phyloP scores from a whole-genome alignment of 1,140 invertebrate genomes.

The Oryctes rhinoceros region DNA sequence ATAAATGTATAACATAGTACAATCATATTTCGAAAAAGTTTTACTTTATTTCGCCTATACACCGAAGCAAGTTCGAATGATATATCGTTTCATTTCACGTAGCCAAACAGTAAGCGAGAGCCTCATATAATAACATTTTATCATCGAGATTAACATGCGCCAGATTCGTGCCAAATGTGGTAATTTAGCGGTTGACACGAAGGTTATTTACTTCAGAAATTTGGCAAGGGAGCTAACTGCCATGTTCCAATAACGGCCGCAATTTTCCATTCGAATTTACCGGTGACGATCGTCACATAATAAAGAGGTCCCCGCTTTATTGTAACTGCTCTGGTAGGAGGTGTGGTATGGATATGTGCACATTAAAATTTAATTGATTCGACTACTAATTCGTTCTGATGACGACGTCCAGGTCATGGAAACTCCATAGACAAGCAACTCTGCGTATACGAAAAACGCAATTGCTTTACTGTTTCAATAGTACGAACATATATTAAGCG shows the following conservation, averaged over 20 bases:
- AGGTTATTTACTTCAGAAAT: conserved; percentile 25
- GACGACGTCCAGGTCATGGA: background rate
- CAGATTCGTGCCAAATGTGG: conserved; percentile 27
- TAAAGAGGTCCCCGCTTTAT: background rate
- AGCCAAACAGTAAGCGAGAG: too few species aligned
- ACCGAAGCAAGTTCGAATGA: too few species aligned
- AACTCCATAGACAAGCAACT: background rate
- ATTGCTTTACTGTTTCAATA: background rate
- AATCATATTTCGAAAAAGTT: too few species aligned
- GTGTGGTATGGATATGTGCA: background rate
- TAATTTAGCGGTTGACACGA: conserved; percentile 3
- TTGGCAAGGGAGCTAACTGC: conserved; percentile 6
- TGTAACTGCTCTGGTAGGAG: background rate
- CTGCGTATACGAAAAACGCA: background rate
- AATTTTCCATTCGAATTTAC: background rate
- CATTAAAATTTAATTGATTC: background rate
- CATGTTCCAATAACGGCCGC: background rate
- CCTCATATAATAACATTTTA: background rate
- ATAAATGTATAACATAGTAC: too few species aligned
- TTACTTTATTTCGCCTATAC: too few species aligned
- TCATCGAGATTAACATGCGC: background rate
- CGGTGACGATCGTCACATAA: background rate
- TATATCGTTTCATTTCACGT: too few species aligned
- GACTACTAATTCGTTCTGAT: background rate
- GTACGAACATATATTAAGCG: background rate